Percentiles rank a stretch among this genome's conserved stretches.
These are phyloP conservation scores for Callinectes sapidus DNA, from an alignment of 2,888 invertebrate genomes.

Conservation along the genomic window DNA sequence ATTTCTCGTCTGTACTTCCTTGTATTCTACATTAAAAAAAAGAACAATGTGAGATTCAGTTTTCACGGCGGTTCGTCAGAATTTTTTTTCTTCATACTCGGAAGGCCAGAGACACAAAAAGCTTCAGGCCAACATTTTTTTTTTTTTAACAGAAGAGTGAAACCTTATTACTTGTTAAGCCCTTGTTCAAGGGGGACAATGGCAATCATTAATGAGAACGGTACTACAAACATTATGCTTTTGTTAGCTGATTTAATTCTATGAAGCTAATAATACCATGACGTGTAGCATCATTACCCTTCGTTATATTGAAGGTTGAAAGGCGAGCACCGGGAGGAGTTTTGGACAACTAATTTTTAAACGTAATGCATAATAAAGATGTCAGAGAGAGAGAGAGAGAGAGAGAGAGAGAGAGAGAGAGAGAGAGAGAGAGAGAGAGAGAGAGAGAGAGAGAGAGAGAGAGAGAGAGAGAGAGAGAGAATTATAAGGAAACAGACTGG, in stretches of 20 bases:
- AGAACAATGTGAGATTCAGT: not conserved
- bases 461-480: conserved; percentile 1
- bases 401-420: not conserved
- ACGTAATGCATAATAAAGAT: too few relatives aligned
- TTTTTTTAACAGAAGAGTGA: not conserved
- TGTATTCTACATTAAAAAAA: not conserved
- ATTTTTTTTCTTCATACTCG: not conserved
- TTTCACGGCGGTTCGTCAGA: not conserved
- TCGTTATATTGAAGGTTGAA: not conserved
- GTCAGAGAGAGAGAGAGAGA: not conserved
- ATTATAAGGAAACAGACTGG: not conserved
- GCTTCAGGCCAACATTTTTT: not conserved
- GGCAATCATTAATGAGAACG: not conserved
- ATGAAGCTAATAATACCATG: not conserved
- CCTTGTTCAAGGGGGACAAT: not conserved
- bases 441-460: conserved; percentile 1
- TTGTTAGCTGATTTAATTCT: not conserved
- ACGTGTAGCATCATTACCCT: not conserved
- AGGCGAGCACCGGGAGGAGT: not conserved
- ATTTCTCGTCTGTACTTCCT: not conserved
- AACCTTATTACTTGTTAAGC: not conserved
- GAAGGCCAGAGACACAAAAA: not conserved
- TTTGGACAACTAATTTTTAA: not conserved
- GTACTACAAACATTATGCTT: not conserved
- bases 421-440: conserved; percentile 1